phyloP scores from a whole-genome alignment of 1,140 invertebrate genomes.

The Ceratoteleas bidentatus region DNA sequence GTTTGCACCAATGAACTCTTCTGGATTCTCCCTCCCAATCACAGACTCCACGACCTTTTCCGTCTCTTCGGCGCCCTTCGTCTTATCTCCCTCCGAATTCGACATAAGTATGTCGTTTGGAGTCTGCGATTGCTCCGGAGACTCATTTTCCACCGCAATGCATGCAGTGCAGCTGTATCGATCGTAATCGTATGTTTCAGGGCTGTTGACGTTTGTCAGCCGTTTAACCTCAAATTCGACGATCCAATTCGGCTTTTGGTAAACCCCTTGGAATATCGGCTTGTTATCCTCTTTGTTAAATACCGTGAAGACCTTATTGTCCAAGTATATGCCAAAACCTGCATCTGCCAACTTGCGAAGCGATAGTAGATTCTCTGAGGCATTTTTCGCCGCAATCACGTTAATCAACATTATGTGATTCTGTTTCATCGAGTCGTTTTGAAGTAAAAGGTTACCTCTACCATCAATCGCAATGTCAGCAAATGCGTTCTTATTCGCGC shows the following conservation, averaged over 20 bases:
- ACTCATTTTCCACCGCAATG: constrained; percentile 23
- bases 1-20: constrained; percentile 26
- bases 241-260: too few species aligned
- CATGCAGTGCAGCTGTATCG: constrained; percentile 26
- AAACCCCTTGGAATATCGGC: too few species aligned
- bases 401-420: constrained; percentile 7
- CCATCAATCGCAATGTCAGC: constrained; percentile 36
- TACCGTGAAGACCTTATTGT: constrained; percentile 22
- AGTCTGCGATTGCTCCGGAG: constrained; percentile 40
- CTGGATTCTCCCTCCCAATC: constrained; percentile 38
- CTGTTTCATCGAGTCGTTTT: constrained; percentile 23
- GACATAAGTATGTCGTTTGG: constrained; percentile 1
- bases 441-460: constrained; percentile 28
- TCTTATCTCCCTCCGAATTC: constrained; percentile 25
- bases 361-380: constrained; percentile 55
- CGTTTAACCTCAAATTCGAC: constrained; percentile 28
- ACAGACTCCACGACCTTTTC: constrained; percentile 7
- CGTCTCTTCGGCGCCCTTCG: background rate
- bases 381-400: constrained; percentile 39
- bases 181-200: background rate
- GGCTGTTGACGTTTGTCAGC: background rate
- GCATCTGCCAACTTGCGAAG: constrained; percentile 50
- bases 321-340: constrained; percentile 29
- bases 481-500: constrained; percentile 37
- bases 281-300: constrained; percentile 27